These are phyloP conservation scores for Petaurus breviceps DNA, from an alignment of 2,113 vertebrate genomes.

Conservation along the genomic window DNA sequence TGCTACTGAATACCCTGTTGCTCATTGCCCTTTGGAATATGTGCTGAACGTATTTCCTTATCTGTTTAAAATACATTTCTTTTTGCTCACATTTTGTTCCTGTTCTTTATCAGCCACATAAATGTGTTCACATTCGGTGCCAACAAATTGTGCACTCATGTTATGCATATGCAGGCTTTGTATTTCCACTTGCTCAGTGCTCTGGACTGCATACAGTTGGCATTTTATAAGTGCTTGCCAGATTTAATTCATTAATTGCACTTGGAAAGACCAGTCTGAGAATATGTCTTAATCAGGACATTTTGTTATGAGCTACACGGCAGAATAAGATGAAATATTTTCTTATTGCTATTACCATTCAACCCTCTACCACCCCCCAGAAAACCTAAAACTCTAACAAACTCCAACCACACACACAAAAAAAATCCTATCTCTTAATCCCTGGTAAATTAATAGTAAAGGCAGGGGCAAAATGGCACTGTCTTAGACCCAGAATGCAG, in stretches of 20 bases:
- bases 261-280: not conserved
- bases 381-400: not conserved
- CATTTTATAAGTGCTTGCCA: not conserved
- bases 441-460: not conserved
- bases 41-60: not conserved
- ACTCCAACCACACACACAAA: too few species aligned
- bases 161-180: not conserved
- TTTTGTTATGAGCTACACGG: not conserved
- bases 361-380: not conserved
- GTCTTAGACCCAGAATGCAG: not conserved
- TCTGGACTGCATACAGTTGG: not conserved
- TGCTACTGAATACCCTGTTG: not conserved
- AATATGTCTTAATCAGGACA: not conserved
- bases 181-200: not conserved
- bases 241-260: not conserved
- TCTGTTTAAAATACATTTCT: conserved; percentile 6
- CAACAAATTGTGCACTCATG: not conserved
- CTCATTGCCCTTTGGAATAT: conserved; percentile 29
- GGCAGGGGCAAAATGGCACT: not conserved
- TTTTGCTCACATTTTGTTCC: not conserved
- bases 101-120: not conserved
- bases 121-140: not conserved
- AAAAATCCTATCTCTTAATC: not conserved
- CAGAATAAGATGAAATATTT: not conserved
- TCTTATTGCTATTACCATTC: not conserved